phyloP scores from a whole-genome alignment of 2,888 invertebrate genomes.

The Tinea pellionella region DNA sequence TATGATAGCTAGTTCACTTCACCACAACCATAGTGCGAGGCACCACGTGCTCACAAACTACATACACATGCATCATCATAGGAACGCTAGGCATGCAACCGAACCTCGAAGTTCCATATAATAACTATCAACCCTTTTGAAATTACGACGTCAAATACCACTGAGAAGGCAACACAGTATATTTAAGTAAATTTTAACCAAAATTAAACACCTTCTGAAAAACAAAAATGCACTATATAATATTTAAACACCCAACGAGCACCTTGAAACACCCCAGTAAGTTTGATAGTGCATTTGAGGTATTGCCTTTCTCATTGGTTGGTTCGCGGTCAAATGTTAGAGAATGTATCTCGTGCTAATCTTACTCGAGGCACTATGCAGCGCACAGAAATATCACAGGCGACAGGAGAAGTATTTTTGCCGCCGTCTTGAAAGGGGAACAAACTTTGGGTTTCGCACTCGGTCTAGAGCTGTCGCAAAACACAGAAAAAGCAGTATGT shows the following conservation, averaged over 20 bases:
- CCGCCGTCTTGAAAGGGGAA: conserved; percentile 81
- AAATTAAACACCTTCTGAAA: background rate
- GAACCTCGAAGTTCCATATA: conserved; percentile 22
- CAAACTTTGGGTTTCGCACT: conserved; percentile 75
- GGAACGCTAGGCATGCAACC: background rate
- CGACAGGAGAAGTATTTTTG: conserved; percentile 79
- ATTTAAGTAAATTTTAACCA: conserved; percentile 16
- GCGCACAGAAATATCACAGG: conserved; percentile 83
- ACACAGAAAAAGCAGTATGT: conserved; percentile 52
- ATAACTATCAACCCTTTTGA: conserved; percentile 70
- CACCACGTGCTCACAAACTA: background rate
- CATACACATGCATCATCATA: conserved; percentile 6
- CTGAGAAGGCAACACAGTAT: conserved; percentile 35
- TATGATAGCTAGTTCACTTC: background rate
- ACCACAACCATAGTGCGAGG: background rate
- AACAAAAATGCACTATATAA: background rate
- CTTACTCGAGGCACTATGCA: conserved; percentile 68
- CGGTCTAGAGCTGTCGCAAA: conserved; percentile 68
- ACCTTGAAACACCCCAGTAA: background rate
- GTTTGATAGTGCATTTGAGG: background rate
- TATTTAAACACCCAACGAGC: background rate
- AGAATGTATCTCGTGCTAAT: conserved; percentile 22
- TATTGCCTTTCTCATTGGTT: background rate
- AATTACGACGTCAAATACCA: conserved; percentile 47
- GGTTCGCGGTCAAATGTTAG: background rate